These are phyloP conservation scores for Conchocele bisecta DNA, from an alignment of 2,888 invertebrate species.

Conservation along the genomic window DNA sequence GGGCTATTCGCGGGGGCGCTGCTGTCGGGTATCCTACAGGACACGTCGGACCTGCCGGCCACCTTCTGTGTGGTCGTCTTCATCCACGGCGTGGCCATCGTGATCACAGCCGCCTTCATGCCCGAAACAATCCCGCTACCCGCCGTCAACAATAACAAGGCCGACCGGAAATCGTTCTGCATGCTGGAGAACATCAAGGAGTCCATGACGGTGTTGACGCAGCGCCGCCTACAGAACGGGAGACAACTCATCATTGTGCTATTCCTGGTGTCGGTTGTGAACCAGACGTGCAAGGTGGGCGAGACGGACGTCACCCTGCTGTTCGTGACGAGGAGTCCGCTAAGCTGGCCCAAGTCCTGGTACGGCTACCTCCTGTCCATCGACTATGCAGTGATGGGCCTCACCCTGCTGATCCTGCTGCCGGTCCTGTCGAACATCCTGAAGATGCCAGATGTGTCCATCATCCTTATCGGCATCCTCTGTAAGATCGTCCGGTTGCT, in stretches of 20 bases:
- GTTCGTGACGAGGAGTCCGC: slow-evolving; percentile 77
- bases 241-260: slow-evolving; percentile 70
- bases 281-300: slow-evolving; percentile 80
- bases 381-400: slow-evolving; percentile 81
- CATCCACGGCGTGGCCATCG: slow-evolving; percentile 72
- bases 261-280: slow-evolving; percentile 70
- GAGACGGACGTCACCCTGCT: slow-evolving; percentile 81
- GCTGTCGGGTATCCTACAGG: slow-evolving; percentile 74
- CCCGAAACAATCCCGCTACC: slow-evolving; percentile 66
- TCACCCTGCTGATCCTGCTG: slow-evolving; percentile 77
- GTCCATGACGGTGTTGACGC: slow-evolving; percentile 67
- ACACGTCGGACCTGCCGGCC: slow-evolving; percentile 65
- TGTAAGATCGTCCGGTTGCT: slow-evolving; percentile 77
- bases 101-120: slow-evolving; percentile 72
- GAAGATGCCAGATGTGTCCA: slow-evolving; percentile 73
- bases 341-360: slow-evolving; percentile 77
- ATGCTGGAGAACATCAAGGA: slow-evolving; percentile 67
- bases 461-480: slow-evolving; percentile 75
- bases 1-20: slow-evolving; percentile 80
- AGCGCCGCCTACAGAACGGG: slow-evolving; percentile 60
- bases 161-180: slow-evolving; percentile 43
- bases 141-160: slow-evolving; percentile 29
- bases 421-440: slow-evolving; percentile 75
- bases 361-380: slow-evolving; percentile 81
- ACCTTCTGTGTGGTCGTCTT: slow-evolving; percentile 74